A percentile compares a stretch with the other conserved stretches of the same genome.
Evolutionary conservation across 2,888 invertebrate genomes (phyloP).

Genomic region (Baronia brevicornis): DNA sequence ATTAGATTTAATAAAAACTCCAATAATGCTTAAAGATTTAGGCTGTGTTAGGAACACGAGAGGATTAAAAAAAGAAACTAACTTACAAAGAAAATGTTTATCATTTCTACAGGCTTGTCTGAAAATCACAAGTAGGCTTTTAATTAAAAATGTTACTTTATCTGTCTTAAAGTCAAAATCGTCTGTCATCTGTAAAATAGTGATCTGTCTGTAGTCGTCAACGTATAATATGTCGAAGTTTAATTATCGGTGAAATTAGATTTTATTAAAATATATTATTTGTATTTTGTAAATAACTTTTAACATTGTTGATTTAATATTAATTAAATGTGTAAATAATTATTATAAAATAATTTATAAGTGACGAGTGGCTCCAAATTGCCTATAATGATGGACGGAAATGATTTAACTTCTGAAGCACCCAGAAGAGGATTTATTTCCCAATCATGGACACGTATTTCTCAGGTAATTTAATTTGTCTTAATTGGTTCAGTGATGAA

Average conservation of each 20-base stretch:
- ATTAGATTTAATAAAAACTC: too few species aligned
- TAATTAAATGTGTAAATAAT: constrained; percentile 14
- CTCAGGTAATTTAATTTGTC: constrained; percentile 69
- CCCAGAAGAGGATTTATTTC: constrained; percentile 78
- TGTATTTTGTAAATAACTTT: constrained; percentile 14
- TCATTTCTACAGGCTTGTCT: too few species aligned
- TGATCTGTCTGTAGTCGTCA: constrained; percentile 11
- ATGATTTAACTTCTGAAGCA: constrained; percentile 77
- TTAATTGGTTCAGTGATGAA: background rate
- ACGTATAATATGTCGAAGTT: constrained; percentile 17
- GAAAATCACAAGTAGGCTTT: too few species aligned
- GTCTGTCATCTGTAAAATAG: too few species aligned
- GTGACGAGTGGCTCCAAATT: constrained; percentile 20
- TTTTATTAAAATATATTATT: constrained; percentile 15
- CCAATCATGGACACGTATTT: constrained; percentile 80
- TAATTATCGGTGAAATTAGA: constrained; percentile 18
- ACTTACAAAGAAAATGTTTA: too few species aligned
- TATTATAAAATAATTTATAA: constrained; percentile 28
- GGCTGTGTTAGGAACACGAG: too few species aligned
- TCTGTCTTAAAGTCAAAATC: too few species aligned
- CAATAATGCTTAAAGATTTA: too few species aligned
- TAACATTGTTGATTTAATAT: constrained; percentile 4
- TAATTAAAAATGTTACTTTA: too few species aligned
- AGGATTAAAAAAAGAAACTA: too few species aligned
- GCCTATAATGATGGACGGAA: constrained; percentile 79